A percentile compares a stretch with the other conserved stretches of the same genome.
phyloP scores from a whole-genome alignment of 1,140 invertebrate species.

The Pseudachorutes palmiensis region DNA sequence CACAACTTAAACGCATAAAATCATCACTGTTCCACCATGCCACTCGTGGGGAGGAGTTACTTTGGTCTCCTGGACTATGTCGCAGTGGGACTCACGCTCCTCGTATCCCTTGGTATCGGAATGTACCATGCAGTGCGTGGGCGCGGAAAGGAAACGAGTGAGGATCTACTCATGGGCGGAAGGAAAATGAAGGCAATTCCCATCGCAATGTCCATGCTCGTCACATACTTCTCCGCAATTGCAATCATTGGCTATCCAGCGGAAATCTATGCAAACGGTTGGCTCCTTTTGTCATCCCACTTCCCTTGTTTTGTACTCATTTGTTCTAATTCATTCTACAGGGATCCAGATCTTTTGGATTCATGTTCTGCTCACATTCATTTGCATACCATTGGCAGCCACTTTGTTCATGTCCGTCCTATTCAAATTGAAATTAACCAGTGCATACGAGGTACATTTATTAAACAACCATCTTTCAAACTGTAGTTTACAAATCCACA shows the following conservation, averaged over 20 bases:
- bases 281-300: no score
- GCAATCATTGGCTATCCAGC: conserved; percentile 29
- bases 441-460: conserved; percentile 35
- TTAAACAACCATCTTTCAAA: background rate
- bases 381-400: conserved; percentile 19
- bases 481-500: no score
- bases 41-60: conserved; percentile 18
- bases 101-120: conserved; percentile 32
- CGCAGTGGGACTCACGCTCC: conserved; percentile 19
- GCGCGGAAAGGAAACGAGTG: conserved; percentile 22
- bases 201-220: conserved; percentile 21
- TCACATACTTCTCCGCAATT: conserved; percentile 28
- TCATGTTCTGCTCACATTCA: conserved; percentile 1
- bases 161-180: conserved; percentile 29
- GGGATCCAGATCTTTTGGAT: conserved; percentile 31
- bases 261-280: conserved; percentile 33
- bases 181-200: conserved; percentile 29
- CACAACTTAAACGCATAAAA: no score
- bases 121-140: conserved; percentile 25
- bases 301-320: no score
- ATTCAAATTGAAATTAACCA: conserved; percentile 36
- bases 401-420: conserved; percentile 31
- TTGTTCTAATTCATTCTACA: no score
- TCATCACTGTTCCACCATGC: no score
- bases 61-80: conserved; percentile 29